Evolutionary conservation across 2,797 vertebrate genomes (phyloP), one percentile per base, ranked within the genome.

Genomic region (Spea hammondii): DNA sequence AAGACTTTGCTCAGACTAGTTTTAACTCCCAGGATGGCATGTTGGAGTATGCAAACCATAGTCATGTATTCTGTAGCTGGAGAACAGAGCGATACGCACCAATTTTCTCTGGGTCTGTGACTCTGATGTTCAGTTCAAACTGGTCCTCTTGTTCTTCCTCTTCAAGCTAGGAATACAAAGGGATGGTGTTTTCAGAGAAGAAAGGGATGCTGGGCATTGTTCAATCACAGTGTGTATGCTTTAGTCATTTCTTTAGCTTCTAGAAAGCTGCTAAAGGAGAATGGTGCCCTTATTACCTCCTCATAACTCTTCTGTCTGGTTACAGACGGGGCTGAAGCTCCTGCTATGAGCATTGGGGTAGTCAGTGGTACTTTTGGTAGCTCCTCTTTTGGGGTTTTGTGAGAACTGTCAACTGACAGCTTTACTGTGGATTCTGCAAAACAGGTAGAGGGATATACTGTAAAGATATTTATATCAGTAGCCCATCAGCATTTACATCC

Each of bases 91-190:
- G 45, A 5, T 5, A 89, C 93, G 94, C 85, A 99, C 98, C 98
- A 59, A 99, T 95, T 93, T 99, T 99, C 87, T 99, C 98, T 1
- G 98, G 98, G 83, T 99, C 94, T 4, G 94, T 98, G 73, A 99
- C 92, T 55, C 93, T 93, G 47, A 99, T 91, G 45, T 84, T 87
- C 74, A 99, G 87, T 12, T 99, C 97, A 90, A 97, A 97, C 65
- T 92, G 93, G 86, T 99, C 97, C 65, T 93, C 91, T 32, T 94
- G 92, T 54, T 93, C 91, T 75, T 99, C 96, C 60, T 97, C 96
- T 84, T 97, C 96, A 85, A 97, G 83, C 95, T 99, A 70, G 80
- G 84, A 47, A 85, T 73, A 80, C 74, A 79, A 1, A 73, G 54
- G 57, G 45, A 0, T 0, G 6, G 45, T 9, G 14, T 8, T 46